Conservation (phyloP, 2,113 vertebrate species). For the Laticauda laticaudata region DNA sequence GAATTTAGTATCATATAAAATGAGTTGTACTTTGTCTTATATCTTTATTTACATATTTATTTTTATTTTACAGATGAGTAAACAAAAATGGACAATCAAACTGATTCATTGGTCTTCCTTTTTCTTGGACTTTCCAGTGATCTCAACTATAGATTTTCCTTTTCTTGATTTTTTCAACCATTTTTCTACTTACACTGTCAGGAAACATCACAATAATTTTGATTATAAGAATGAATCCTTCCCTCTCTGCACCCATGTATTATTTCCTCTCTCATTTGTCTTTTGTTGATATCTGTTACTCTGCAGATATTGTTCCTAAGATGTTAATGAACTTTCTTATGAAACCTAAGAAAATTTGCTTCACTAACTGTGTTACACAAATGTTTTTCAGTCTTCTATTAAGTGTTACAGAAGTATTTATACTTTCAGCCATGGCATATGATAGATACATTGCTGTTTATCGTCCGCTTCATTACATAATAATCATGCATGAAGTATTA, state of each 20-base stretch:
- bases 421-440: conserved; percentile 44
- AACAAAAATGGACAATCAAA: conserved; percentile 34
- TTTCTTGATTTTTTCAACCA: conserved; percentile 43
- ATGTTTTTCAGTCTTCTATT: conserved; percentile 47
- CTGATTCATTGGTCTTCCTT: conserved; percentile 41
- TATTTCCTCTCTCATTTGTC: conserved; percentile 55
- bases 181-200: conserved; percentile 50
- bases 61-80: neutral
- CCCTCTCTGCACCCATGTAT: conserved; percentile 51
- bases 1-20: too few relatives aligned
- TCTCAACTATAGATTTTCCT: conserved; percentile 34
- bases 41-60: neutral
- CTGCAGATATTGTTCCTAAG: conserved; percentile 47
- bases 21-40: too few relatives aligned
- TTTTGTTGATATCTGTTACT: conserved; percentile 56
- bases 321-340: conserved; percentile 49
- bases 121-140: conserved; percentile 46
- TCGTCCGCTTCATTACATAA: conserved; percentile 18
- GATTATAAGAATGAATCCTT: conserved; percentile 38
- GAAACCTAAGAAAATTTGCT: conserved; percentile 41
- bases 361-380: conserved; percentile 30
- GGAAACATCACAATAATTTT: conserved; percentile 52
- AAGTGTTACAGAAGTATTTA: conserved; percentile 40
- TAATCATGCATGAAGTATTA: conserved; percentile 28
- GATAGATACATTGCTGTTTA: conserved; percentile 35